phyloP scores from a whole-genome alignment of 2,113 vertebrate genomes.

The Siniperca chuatsi region DNA sequence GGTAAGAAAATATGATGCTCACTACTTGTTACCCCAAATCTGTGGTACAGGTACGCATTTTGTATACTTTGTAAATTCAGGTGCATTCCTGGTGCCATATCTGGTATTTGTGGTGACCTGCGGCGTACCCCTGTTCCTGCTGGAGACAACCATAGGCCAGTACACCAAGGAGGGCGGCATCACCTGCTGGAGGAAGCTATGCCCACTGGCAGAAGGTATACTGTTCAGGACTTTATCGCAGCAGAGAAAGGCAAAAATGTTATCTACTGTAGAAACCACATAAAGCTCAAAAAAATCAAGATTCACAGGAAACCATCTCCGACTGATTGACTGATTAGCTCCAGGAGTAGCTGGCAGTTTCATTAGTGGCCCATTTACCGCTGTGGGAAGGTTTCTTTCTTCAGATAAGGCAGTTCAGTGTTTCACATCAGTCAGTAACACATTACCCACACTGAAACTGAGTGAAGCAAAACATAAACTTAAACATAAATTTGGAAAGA shows the following conservation, averaged over 20 bases:
- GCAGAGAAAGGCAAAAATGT: not conserved
- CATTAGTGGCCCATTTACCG: not conserved
- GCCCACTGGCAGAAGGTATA: conserved; percentile 81
- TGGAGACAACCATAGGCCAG: conserved; percentile 82
- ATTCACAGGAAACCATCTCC: too few species aligned
- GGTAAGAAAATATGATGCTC: conserved; percentile 67
- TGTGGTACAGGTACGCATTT: not conserved
- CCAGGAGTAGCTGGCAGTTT: not conserved
- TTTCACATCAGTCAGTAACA: not conserved
- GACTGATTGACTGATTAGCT: not conserved
- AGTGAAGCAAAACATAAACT: not conserved
- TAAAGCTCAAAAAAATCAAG: not conserved
- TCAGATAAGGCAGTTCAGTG: not conserved
- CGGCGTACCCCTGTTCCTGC: conserved; percentile 81
- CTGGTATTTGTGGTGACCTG: conserved; percentile 81
- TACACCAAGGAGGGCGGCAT: conserved; percentile 81
- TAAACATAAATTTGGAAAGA: not conserved
- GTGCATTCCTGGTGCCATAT: conserved; percentile 84
- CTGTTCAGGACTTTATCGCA: too few species aligned
- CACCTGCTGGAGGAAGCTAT: conserved; percentile 83
- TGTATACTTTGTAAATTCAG: conserved; percentile 59
- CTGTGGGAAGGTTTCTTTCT: not conserved
- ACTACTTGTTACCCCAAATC: not conserved
- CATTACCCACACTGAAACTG: not conserved
- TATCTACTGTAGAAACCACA: not conserved